phyloP scores from a whole-genome alignment of 2,888 invertebrate species.

The Elgonia sp. region DNA sequence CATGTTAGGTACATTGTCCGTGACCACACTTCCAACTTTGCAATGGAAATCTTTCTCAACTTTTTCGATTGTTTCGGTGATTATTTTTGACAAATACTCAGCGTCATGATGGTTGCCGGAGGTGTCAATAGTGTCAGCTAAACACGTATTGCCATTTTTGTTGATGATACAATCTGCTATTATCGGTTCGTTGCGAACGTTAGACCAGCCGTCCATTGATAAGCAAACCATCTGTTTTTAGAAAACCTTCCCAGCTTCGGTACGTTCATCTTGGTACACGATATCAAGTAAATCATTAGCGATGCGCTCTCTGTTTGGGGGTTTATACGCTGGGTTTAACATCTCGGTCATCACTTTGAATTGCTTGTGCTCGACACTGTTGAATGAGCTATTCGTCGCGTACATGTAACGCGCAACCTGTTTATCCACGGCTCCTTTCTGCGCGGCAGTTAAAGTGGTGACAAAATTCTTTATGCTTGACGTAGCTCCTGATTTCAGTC shows the following conservation, averaged over 20 bases:
- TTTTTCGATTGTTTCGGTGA: not conserved
- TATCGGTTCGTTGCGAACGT: constrained; percentile 43
- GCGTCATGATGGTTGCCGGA: constrained; percentile 37
- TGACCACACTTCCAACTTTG: constrained; percentile 41
- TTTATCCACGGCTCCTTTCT: constrained; percentile 24
- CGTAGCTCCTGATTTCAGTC: too few species aligned
- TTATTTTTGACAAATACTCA: constrained; percentile 41
- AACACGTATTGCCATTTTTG: constrained; percentile 21
- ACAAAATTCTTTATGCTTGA: too few species aligned
- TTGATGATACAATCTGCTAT: constrained; percentile 32
- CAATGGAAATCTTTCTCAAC: constrained; percentile 36
- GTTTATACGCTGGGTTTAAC: constrained; percentile 52
- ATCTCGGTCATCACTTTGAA: constrained; percentile 27
- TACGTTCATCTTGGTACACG: constrained; percentile 33
- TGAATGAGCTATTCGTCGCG: constrained; percentile 39
- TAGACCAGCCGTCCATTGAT: constrained; percentile 42
- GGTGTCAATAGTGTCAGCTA: constrained; percentile 52
- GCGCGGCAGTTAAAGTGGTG: too few species aligned
- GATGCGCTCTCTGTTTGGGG: constrained; percentile 41
- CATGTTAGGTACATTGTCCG: constrained; percentile 51
- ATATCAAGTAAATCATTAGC: constrained; percentile 29
- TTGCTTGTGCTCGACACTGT: constrained; percentile 36
- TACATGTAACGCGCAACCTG: constrained; percentile 48
- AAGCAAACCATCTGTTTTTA: constrained; percentile 39
- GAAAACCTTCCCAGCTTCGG: constrained; percentile 14